Percentiles rank a stretch among this genome's conserved stretches.
phyloP scores from a whole-genome alignment of 2,113 vertebrate genomes.

The Elephas maximus region DNA sequence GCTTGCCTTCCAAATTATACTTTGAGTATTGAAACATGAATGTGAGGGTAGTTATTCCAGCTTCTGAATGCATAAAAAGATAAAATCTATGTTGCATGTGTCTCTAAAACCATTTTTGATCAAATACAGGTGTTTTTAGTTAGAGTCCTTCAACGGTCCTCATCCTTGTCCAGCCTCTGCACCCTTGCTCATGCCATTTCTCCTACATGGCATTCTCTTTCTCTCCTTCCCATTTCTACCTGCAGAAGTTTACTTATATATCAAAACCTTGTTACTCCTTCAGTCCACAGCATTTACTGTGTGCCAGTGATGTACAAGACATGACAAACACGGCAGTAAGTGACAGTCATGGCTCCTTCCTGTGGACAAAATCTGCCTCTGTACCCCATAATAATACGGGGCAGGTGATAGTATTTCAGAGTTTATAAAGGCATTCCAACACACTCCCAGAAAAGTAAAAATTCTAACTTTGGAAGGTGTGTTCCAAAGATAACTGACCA shows the following conservation, averaged over 20 bases:
- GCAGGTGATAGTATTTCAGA: not conserved
- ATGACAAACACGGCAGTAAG: not conserved
- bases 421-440: not conserved
- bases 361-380: not conserved
- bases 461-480: not conserved
- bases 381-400: not conserved
- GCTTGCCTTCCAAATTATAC: not conserved
- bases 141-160: not conserved
- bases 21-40: not conserved
- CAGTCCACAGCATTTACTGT: not conserved
- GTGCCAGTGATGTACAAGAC: not conserved
- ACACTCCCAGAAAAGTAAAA: not conserved
- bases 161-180: not conserved
- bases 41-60: not conserved
- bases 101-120: conserved; percentile 5
- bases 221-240: not conserved
- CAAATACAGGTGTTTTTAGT: not conserved
- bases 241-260: not conserved
- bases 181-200: too few species aligned
- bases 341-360: not conserved
- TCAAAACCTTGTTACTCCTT: not conserved
- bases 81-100: not conserved
- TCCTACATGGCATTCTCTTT: not conserved
- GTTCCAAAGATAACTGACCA: not conserved
- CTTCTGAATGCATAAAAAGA: not conserved